phyloP scores from a whole-genome alignment of 2,797 vertebrate species.

The Pipistrellus pipistrellus region DNA sequence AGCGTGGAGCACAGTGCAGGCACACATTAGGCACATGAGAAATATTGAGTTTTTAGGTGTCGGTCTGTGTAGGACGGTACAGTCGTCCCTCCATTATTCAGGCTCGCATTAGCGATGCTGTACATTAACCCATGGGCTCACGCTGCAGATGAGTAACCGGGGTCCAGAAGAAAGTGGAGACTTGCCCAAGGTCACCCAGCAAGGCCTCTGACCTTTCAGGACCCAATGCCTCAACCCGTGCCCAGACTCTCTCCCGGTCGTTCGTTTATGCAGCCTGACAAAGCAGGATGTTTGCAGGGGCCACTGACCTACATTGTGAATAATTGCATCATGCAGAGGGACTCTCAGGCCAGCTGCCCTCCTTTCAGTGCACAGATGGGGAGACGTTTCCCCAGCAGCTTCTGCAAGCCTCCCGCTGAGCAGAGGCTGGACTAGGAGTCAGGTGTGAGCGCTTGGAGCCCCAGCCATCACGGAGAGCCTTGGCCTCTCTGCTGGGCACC shows the following conservation, averaged over 20 bases:
- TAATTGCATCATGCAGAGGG: constrained; percentile 48
- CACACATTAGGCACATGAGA: background rate
- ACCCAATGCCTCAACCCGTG: background rate
- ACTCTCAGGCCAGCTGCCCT: constrained; percentile 68
- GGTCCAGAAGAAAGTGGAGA: background rate
- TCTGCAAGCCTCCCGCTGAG: constrained; percentile 16
- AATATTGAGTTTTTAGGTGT: background rate
- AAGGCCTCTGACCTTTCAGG: constrained; percentile 17
- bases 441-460: constrained; percentile 8
- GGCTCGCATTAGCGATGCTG: background rate
- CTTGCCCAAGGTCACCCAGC: background rate
- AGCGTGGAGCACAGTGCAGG: rapidly evolving
- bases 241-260: background rate
- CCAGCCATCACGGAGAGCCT: background rate
- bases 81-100: background rate
- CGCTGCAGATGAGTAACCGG: background rate
- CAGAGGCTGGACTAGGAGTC: background rate
- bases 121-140: background rate
- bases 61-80: background rate
- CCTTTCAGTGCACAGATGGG: constrained; percentile 37
- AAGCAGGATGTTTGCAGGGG: constrained; percentile 23
- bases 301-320: constrained; percentile 72
- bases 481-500: background rate
- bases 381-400: constrained; percentile 70
- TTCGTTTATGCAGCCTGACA: background rate